Conservation (phyloP, 2,113 vertebrate species). For the Albula goreensis region DNA sequence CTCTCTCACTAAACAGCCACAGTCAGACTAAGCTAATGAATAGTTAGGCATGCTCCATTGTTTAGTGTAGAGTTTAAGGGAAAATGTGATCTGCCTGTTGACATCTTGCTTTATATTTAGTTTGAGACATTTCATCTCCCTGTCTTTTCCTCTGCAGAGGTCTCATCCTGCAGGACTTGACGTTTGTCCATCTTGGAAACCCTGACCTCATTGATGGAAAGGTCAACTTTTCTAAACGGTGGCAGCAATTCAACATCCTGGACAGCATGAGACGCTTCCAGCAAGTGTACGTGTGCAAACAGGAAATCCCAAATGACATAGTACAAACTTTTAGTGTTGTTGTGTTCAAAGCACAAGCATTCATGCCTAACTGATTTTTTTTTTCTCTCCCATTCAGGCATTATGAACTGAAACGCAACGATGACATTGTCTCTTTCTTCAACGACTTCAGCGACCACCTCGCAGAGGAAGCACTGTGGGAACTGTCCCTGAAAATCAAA, state of each 20-base stretch:
- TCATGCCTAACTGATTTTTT: background rate
- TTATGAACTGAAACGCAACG: constrained; percentile 92
- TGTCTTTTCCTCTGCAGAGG: constrained; percentile 73
- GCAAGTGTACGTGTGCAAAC: constrained; percentile 82
- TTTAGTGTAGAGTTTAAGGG: background rate
- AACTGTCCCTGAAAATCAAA: constrained; percentile 96
- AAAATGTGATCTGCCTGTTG: background rate
- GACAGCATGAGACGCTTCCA: constrained; percentile 99
- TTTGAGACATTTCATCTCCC: background rate
- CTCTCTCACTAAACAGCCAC: background rate
- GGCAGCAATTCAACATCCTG: constrained; percentile 99
- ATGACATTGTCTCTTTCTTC: constrained; percentile 95
- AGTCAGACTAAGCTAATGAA: background rate
- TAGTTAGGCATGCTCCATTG: background rate
- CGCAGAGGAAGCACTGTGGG: constrained; percentile 96
- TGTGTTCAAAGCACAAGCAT: too few species aligned
- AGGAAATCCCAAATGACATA: background rate
- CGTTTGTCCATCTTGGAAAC: constrained; percentile 97
- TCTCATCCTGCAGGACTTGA: constrained; percentile 95
- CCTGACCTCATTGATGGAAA: constrained; percentile 94
- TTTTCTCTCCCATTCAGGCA: constrained; percentile 70
- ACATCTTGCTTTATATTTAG: background rate
- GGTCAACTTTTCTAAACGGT: constrained; percentile 98
- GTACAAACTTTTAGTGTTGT: too few species aligned
- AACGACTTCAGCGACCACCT: constrained; percentile 98